phyloP scores from a whole-genome alignment of 1,140 invertebrate species.

The Diabrotica undecimpunctata region DNA sequence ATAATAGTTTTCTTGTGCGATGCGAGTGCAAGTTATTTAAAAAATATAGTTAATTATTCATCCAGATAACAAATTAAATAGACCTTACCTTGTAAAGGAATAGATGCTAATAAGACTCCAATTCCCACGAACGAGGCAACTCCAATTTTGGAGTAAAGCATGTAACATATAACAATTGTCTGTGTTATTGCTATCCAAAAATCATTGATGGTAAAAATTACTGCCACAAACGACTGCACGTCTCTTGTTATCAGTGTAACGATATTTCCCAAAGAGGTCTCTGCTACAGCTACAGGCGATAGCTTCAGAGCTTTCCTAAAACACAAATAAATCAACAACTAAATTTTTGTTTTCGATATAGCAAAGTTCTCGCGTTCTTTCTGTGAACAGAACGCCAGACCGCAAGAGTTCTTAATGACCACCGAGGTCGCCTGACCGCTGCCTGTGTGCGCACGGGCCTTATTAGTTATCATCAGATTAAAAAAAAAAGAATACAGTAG shows the following conservation, averaged over 20 bases:
- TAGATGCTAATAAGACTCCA: slow-evolving; percentile 69
- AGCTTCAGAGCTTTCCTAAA: slow-evolving; percentile 67
- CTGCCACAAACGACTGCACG: slow-evolving; percentile 67
- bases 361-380: too few relatives aligned
- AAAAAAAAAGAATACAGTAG: too few relatives aligned
- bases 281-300: slow-evolving; percentile 66
- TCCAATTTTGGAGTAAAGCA: slow-evolving; percentile 73
- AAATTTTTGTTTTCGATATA: too few relatives aligned
- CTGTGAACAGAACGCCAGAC: too few relatives aligned
- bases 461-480: too few relatives aligned
- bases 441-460: too few relatives aligned
- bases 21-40: too few relatives aligned
- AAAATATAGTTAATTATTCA: too few relatives aligned
- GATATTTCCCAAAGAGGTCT: slow-evolving; percentile 82
- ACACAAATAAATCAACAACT: too few relatives aligned
- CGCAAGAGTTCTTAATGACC: too few relatives aligned
- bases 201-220: slow-evolving; percentile 57
- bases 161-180: slow-evolving; percentile 68
- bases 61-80: neutral
- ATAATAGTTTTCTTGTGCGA: too few relatives aligned
- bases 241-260: slow-evolving; percentile 92
- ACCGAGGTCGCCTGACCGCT: too few relatives aligned
- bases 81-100: slow-evolving; percentile 49
- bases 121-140: slow-evolving; percentile 74
- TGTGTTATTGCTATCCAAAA: slow-evolving; percentile 79